Base-by-base conservation (phyloP, 2,113 vertebrate genomes). In the Dipodomys merriami region DNA sequence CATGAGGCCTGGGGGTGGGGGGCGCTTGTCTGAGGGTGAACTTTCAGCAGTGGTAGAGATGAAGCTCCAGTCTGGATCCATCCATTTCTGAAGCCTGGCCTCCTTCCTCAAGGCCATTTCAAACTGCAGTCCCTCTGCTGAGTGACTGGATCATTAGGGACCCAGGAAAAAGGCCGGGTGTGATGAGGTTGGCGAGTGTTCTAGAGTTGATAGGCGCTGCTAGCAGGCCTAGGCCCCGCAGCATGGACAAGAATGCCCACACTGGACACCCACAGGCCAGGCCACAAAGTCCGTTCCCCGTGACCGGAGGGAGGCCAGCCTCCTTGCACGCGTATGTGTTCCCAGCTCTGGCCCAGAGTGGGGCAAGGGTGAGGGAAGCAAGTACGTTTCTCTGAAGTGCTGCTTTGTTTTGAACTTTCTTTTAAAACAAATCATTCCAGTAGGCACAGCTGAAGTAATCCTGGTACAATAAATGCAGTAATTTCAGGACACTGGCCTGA, bases 401-500 rank as follows among this genome's bases (percentile, higher is more conserved):
- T 30, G 60, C 77, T 57, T 85, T 22, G 0, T 57, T 74, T 84
- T 49, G 79, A 95, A 91, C 78, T 93, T 94, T 80, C 64, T 83
- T 77, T 74, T 2, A 9, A 90, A 95, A 90, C 65, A 91, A 82
- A 74, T 49, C 22, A 39, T 49, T 82, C 82, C 35, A 25, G 74
- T 46, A 83, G 86, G 44, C 67, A 71, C 30, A 8, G 73, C 5
- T 2, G 33, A 93, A 79, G 79, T 86, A 76, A 64, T 33, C 79
- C 2, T 33, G 46, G 5, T 20, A 49, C 57, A 65, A 39, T 27
- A 5, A 39, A 60, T 2, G 23, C 18, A 5, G 85, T 33, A 7
- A 73, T 49, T 84, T 71, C 27, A 86, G 95, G 29, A 92, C 39
- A 94, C 44, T 0, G 4, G 35, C 67, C 85, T 6, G 30, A 64